phyloP scores from a whole-genome alignment of 2,113 vertebrate species.

The Dromiciops gliroides region DNA sequence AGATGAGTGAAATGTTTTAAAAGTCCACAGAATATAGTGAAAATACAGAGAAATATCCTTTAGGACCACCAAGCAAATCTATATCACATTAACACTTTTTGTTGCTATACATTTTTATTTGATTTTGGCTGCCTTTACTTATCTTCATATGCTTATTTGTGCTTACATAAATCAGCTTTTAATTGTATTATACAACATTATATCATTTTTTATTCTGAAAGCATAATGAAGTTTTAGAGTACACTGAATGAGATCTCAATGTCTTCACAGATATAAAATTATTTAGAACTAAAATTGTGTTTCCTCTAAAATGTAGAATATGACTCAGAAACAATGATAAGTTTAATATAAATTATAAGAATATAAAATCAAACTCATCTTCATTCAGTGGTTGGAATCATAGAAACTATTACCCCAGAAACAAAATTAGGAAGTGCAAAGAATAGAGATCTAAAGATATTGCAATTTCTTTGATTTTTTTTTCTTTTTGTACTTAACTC shows the following conservation, averaged over 20 bases:
- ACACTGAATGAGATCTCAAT: background rate
- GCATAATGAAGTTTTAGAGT: background rate
- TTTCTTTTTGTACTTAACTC: background rate
- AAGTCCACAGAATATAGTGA: rapidly evolving
- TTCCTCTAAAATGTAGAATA: background rate
- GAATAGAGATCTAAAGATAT: background rate
- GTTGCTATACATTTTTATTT: background rate
- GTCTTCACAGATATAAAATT: background rate
- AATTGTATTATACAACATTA: background rate
- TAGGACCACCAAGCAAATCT: background rate
- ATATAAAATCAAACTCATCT: background rate
- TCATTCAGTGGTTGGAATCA: background rate
- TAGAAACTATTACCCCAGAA: background rate
- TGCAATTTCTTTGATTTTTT: constrained; percentile 23
- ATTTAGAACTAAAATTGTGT: background rate
- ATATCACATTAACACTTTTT: background rate
- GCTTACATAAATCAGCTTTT: background rate
- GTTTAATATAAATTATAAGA: background rate
- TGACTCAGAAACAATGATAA: background rate
- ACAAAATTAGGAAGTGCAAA: background rate
- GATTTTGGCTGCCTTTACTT: background rate
- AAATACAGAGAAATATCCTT: background rate
- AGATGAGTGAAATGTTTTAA: background rate
- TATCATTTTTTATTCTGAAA: background rate
- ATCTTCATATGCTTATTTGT: background rate